Evolutionary conservation across 2,113 vertebrate species (phyloP).

Genomic region (Rhizomys pruinosus): DNA sequence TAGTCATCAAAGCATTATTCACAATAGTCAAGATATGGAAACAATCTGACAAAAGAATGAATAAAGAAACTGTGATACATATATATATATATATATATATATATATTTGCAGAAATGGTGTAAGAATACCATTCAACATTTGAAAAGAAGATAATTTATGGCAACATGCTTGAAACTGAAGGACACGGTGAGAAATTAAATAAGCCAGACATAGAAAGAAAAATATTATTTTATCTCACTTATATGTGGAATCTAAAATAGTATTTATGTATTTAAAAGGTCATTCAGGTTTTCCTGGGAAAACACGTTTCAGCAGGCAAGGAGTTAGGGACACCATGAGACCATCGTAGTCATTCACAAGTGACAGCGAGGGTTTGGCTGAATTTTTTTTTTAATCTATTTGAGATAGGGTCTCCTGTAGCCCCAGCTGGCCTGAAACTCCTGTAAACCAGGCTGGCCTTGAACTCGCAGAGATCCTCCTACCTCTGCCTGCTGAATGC

Average conservation of each 20-base stretch:
- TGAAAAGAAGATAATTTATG: background rate
- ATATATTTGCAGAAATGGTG: background rate
- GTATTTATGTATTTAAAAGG: background rate
- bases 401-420: too few relatives aligned
- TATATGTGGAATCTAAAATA: background rate
- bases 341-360: background rate
- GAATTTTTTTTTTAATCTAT: too few relatives aligned
- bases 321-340: background rate
- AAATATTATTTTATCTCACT: background rate
- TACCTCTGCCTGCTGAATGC: too few relatives aligned
- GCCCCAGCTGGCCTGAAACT: too few relatives aligned
- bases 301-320: background rate
- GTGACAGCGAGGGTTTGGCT: background rate
- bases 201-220: background rate
- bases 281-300: background rate
- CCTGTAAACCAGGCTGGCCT: too few relatives aligned
- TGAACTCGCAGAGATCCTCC: too few relatives aligned
- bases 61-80: background rate
- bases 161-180: background rate
- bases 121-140: background rate
- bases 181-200: background rate
- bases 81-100: background rate
- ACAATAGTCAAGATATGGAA: background rate
- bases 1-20: background rate
- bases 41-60: background rate